phyloP scores from a whole-genome alignment of 2,888 invertebrate genomes.

The Cerceris rybyensis region DNA sequence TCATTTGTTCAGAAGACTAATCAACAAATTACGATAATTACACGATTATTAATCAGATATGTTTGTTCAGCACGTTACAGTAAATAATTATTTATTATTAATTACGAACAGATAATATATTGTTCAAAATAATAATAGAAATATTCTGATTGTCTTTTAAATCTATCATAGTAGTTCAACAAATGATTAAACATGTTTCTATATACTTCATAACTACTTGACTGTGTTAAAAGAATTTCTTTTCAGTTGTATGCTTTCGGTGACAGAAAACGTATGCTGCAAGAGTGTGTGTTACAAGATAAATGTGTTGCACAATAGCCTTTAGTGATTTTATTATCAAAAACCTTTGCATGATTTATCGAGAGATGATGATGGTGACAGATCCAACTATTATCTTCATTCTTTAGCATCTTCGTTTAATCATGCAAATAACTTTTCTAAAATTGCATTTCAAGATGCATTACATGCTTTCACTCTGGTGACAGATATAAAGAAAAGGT shows the following conservation, averaged over 20 bases:
- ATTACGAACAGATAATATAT: too few species aligned
- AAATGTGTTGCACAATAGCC: slow-evolving; percentile 4
- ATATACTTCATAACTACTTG: slow-evolving; percentile 16
- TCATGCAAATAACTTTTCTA: slow-evolving; percentile 9
- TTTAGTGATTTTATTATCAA: neutral
- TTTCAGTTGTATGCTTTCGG: slow-evolving; percentile 44
- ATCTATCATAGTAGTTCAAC: slow-evolving; percentile 14
- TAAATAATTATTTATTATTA: too few species aligned
- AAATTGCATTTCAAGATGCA: slow-evolving; percentile 25
- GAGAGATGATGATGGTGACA: neutral
- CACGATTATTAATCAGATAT: neutral
- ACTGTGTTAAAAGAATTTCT: slow-evolving; percentile 29
- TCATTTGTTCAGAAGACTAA: too few species aligned
- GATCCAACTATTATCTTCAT: slow-evolving; percentile 9
- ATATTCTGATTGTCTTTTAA: neutral
- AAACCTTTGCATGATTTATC: slow-evolving; percentile 30
- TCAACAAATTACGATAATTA: neutral
- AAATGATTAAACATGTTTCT: slow-evolving; percentile 3
- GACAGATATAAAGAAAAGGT: slow-evolving; percentile 26
- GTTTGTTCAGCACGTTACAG: too few species aligned
- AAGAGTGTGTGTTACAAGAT: slow-evolving; percentile 6
- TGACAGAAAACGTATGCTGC: slow-evolving; percentile 27
- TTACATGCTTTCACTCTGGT: slow-evolving; percentile 40
- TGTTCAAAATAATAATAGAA: too few species aligned
- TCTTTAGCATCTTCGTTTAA: slow-evolving; percentile 5